Base-by-base conservation (phyloP, 2,797 vertebrate genomes). In the Spondyliosoma cantharus region DNA sequence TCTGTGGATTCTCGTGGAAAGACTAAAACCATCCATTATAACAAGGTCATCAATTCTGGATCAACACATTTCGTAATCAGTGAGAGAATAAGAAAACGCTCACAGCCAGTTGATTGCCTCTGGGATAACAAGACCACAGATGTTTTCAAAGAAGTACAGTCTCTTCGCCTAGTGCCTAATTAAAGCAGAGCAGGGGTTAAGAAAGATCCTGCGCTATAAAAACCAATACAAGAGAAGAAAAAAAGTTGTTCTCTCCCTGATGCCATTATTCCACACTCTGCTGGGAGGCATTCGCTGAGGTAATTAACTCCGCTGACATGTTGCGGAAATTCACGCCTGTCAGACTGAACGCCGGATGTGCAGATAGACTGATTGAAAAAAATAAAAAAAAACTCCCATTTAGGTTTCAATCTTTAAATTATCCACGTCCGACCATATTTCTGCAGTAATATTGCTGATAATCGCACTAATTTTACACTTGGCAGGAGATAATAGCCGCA, bases 261-360 rank as follows among this genome's bases (percentile, higher is more conserved):
- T 72, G 80, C 78, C 80, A 81, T 85, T 90, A 83, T 84, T 83
- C 74, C 58, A 56, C 76, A 65, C 60, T 87, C 76, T 89, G 88
- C 87, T 83, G 76, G 66, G 89, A 90, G 81, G 79, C 83, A 58
- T 78, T 43, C 54, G 45, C 50, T 56, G 76, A 89, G 75, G 86
- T 92, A 92, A 93, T 93, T 92, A 93, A 89, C 92, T 90, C 76
- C 29, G 12, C 71, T 86, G 84, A 87, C 88, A 86, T 87, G 86
- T 89, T 82, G 76, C 78, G 81, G 37, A 37, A 86, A 86, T 91
- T 87, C 85, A 76, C 29, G 71, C 74, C 64, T 84, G 66, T 70
- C 78, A 3, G 56, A 48, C 43, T 76, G 66, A 81, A 89, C 50
- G 71, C 74, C 71, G 81, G 76, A 88, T 85, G 67, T 76, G 83